phyloP scores from a whole-genome alignment of 2,797 vertebrate species.

The Sciurus carolinensis region DNA sequence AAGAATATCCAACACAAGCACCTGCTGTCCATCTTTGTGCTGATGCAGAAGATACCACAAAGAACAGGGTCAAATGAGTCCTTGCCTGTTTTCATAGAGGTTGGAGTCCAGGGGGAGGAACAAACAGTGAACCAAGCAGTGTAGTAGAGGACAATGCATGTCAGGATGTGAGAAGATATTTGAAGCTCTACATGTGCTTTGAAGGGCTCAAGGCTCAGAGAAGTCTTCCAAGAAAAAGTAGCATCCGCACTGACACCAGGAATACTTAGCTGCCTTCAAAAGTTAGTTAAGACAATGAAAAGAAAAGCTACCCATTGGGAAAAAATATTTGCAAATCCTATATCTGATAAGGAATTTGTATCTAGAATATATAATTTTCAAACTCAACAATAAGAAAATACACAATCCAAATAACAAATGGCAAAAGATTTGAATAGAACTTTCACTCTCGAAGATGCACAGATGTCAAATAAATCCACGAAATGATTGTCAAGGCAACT shows the following conservation, averaged over 20 bases:
- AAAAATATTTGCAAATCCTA: not conserved
- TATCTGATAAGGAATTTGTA: not conserved
- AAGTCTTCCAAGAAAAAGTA: not conserved
- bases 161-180: not conserved
- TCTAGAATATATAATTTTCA: not conserved
- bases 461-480: not conserved
- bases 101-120: not conserved
- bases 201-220: not conserved
- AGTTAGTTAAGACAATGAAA: not conserved
- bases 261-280: slow-evolving; percentile 22
- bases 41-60: not conserved
- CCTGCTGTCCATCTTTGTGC: not conserved
- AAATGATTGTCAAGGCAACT: not conserved
- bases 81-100: not conserved
- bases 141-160: not conserved
- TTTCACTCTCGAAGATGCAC: not conserved
- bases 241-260: not conserved
- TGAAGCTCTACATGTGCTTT: not conserved
- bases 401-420: not conserved
- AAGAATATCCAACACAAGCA: not conserved
- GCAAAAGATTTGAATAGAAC: not conserved
- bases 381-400: not conserved
- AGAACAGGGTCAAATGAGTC: not conserved
- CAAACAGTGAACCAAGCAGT: not conserved
- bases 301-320: not conserved